phyloP scores from a whole-genome alignment of 2,797 vertebrate genomes.

The Coracias cyanogaster region DNA sequence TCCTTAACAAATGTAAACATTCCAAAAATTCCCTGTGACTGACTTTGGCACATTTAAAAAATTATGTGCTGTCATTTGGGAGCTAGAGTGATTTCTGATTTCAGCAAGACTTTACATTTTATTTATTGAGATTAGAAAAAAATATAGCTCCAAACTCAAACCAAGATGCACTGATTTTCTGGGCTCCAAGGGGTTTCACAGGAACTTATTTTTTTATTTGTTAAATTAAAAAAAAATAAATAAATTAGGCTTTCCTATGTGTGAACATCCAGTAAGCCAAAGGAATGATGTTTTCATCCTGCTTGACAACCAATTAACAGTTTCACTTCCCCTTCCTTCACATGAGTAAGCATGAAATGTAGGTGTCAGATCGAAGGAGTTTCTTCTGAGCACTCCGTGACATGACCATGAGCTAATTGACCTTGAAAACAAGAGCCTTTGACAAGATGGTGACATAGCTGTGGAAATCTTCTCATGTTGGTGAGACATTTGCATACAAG shows the following conservation, averaged over 20 bases:
- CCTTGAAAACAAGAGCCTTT: constrained; percentile 11
- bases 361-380: not conserved
- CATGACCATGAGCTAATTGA: not conserved
- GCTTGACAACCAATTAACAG: not conserved
- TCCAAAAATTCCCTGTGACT: constrained; percentile 25
- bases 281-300: not conserved
- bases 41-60: constrained; percentile 24
- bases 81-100: not conserved
- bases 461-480: not conserved
- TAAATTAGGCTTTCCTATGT: not conserved
- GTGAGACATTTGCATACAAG: not conserved
- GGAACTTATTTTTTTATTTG: not conserved
- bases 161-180: not conserved
- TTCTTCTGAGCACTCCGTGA: not conserved
- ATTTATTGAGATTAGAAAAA: not conserved
- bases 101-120: not conserved
- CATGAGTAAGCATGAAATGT: not conserved
- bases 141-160: not conserved
- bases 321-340: not conserved
- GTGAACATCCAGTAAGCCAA: not conserved
- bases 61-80: not conserved
- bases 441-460: not conserved
- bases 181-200: not conserved
- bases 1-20: constrained; percentile 34
- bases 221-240: not conserved